A percentile compares a stretch with the other conserved stretches of the same genome.
Evolutionary conservation across 2,113 vertebrate species (phyloP).

Genomic region (Oryzias melastigma): DNA sequence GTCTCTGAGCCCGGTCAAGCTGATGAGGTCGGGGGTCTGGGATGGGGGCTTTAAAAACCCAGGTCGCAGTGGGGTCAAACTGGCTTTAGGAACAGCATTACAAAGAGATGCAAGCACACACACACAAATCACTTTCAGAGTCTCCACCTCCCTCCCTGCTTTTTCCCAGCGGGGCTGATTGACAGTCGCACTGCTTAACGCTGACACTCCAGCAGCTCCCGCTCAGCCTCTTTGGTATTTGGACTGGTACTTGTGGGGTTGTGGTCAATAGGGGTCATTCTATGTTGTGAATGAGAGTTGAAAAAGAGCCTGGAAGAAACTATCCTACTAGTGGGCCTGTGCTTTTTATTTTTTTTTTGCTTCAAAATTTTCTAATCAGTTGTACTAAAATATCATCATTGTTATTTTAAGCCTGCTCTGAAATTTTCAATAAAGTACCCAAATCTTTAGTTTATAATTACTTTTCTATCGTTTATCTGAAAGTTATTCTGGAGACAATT

Average conservation of each 20-base stretch:
- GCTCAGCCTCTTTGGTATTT: constrained; percentile 50
- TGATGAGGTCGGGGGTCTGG: constrained; percentile 53
- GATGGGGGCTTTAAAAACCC: constrained; percentile 58
- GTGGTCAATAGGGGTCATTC: constrained; percentile 57
- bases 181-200: constrained; percentile 64
- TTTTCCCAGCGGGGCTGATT: constrained; percentile 62
- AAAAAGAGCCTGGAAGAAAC: constrained; percentile 38
- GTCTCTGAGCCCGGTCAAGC: constrained; percentile 65
- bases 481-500: constrained; percentile 46
- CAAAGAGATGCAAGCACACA: constrained; percentile 42
- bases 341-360: constrained; percentile 1
- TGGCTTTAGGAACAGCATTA: constrained; percentile 55
- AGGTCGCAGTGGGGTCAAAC: constrained; percentile 60
- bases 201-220: constrained; percentile 61
- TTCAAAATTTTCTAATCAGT: background rate
- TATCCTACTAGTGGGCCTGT: constrained; percentile 20
- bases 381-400: no score
- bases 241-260: constrained; percentile 12
- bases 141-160: constrained; percentile 19
- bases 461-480: constrained; percentile 42
- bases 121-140: constrained; percentile 41
- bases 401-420: no score
- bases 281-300: constrained; percentile 49
- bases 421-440: no score
- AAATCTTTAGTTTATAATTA: constrained; percentile 5